Evolutionary conservation across 2,888 invertebrate genomes (phyloP).

Genomic region (Halocaridina rubra): DNA sequence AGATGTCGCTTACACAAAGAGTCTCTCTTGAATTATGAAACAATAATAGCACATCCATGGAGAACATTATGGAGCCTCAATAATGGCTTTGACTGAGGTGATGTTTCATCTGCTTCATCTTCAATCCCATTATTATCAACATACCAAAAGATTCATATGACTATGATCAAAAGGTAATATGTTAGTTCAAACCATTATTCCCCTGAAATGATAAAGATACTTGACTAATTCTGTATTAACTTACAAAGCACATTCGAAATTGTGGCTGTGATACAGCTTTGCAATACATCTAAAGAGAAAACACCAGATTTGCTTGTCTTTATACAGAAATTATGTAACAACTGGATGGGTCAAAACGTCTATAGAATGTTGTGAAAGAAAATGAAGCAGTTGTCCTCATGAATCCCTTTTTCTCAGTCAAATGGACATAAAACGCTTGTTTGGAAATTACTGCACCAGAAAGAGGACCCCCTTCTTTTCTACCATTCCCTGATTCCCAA

Average conservation of each 20-base stretch:
- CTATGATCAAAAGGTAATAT: too few relatives aligned
- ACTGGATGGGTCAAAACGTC: neutral
- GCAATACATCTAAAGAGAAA: too few relatives aligned
- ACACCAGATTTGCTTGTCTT: too few relatives aligned
- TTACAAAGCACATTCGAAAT: too few relatives aligned
- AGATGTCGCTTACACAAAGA: too few relatives aligned
- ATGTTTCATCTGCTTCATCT: neutral
- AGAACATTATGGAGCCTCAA: neutral
- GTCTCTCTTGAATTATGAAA: neutral
- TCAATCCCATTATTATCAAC: neutral
- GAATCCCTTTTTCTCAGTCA: neutral
- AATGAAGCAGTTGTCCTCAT: constrained; percentile 7
- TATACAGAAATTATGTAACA: too few relatives aligned
- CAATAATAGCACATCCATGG: neutral
- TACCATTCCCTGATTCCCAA: constrained; percentile 38
- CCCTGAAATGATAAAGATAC: too few relatives aligned
- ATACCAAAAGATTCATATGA: too few relatives aligned
- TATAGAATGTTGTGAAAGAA: neutral
- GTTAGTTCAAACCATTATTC: too few relatives aligned
- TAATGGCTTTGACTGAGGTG: neutral
- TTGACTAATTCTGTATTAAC: too few relatives aligned
- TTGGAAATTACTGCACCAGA: constrained; percentile 1
- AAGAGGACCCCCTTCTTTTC: neutral
- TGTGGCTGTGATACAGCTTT: too few relatives aligned
- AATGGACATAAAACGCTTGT: neutral